A percentile compares a stretch with the other conserved stretches of the same genome.
phyloP scores from a whole-genome alignment of 2,113 vertebrate species.

The Cryptotis parvus region DNA sequence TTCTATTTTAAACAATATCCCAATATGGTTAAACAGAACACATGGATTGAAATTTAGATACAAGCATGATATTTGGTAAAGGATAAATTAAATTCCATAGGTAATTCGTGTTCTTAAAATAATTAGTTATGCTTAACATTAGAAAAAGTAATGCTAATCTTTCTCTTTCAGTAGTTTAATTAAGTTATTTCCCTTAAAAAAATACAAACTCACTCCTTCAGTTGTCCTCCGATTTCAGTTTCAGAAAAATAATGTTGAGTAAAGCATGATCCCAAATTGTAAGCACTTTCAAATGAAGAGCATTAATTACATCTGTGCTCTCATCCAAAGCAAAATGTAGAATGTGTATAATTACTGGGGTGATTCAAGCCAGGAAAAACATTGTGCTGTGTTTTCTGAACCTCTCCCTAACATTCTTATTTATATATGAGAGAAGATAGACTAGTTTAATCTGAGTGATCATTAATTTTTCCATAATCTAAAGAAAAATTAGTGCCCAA shows the following conservation, averaged over 20 bases:
- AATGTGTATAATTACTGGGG: constrained; percentile 45
- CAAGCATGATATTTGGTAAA: not conserved
- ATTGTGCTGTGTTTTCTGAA: not conserved
- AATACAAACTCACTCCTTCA: not conserved
- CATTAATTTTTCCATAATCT: constrained; percentile 7
- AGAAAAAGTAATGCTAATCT: constrained; percentile 10
- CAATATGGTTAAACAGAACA: not conserved
- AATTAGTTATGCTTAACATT: constrained; percentile 38
- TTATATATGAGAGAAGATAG: constrained; percentile 21
- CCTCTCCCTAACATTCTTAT: constrained; percentile 27
- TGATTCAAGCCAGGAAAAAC: constrained; percentile 12
- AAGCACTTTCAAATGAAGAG: constrained; percentile 35
- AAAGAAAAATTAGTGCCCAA: not conserved
- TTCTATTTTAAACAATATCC: not conserved
- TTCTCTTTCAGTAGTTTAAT: constrained; percentile 23
- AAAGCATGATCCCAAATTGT: constrained; percentile 33
- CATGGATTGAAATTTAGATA: not conserved
- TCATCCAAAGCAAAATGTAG: constrained; percentile 31
- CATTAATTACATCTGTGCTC: constrained; percentile 43
- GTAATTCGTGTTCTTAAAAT: constrained; percentile 5
- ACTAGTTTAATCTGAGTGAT: constrained; percentile 1
- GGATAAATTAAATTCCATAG: constrained; percentile 32
- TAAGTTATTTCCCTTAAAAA: not conserved
- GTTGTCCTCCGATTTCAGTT: not conserved
- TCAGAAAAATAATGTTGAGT: constrained; percentile 31